A percentile compares a stretch with the other conserved stretches of the same genome.
phyloP scores from a whole-genome alignment of 2,888 invertebrate genomes.

The Neocrepidodera transversa region DNA sequence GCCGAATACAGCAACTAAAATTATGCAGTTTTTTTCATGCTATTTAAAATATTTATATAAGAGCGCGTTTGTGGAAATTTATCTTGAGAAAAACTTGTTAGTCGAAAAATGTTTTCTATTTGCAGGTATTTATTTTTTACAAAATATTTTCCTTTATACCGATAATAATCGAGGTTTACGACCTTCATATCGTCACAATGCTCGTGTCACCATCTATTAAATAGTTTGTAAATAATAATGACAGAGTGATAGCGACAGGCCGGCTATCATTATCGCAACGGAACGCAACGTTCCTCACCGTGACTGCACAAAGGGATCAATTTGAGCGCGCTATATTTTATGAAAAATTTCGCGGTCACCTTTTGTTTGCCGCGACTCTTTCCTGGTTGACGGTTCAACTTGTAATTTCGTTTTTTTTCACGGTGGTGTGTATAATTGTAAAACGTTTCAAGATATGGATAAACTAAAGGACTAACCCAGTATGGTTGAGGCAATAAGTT shows the following conservation, averaged over 20 bases:
- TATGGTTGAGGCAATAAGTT: no score
- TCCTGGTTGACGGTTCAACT: background rate
- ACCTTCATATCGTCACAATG: background rate
- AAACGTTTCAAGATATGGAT: background rate
- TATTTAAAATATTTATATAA: no score
- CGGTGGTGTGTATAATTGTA: background rate
- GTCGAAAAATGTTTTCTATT: no score
- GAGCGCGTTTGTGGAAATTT: no score
- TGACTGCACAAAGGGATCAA: slow-evolving; percentile 3
- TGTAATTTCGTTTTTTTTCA: background rate
- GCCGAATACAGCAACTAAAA: no score
- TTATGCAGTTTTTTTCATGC: no score
- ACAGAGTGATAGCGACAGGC: background rate
- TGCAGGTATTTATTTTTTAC: background rate
- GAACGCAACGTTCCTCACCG: slow-evolving; percentile 2
- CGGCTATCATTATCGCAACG: background rate
- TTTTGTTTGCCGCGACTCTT: background rate
- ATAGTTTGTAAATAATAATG: slow-evolving; percentile 5
- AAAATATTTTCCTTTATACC: no score
- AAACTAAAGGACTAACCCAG: no score
- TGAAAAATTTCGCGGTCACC: slow-evolving; percentile 5
- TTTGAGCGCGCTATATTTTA: slow-evolving; percentile 4
- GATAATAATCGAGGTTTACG: background rate
- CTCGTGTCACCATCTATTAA: slow-evolving; percentile 4
- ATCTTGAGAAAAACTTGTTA: no score